Evolutionary conservation across 2,888 invertebrate genomes (phyloP).

Genomic region (Chelonus formosanus): DNA sequence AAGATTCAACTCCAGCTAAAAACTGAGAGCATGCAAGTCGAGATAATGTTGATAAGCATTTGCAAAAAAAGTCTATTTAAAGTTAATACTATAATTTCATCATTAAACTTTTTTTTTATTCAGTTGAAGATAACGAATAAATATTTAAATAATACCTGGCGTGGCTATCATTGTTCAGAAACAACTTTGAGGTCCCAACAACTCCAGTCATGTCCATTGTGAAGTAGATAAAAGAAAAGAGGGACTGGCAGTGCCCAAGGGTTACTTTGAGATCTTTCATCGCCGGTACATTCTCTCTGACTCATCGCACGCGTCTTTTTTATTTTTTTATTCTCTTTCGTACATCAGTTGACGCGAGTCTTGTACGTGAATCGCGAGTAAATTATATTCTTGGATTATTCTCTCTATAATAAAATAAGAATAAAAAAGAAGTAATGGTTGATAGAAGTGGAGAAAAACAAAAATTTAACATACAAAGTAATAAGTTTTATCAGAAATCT

Average conservation of each 20-base stretch:
- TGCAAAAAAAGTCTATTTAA: too few species aligned
- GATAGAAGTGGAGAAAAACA: constrained; percentile 6
- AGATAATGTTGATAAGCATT: too few species aligned
- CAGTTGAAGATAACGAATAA: too few species aligned
- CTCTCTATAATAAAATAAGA: constrained; percentile 5
- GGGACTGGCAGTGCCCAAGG: constrained; percentile 4
- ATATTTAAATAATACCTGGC: too few species aligned
- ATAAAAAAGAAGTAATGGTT: neutral
- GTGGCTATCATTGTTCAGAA: too few species aligned
- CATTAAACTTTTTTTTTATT: too few species aligned
- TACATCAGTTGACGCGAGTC: constrained; percentile 7
- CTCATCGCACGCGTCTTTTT: constrained; percentile 43
- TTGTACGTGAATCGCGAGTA: constrained; percentile 22
- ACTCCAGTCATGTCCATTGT: too few species aligned
- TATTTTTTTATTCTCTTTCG: constrained; percentile 26
- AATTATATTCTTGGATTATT: constrained; percentile 28
- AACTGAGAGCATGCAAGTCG: too few species aligned
- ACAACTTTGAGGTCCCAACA: too few species aligned
- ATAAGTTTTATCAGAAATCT: constrained; percentile 38
- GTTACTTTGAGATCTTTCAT: constrained; percentile 21
- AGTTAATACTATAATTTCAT: too few species aligned
- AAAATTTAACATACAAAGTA: neutral
- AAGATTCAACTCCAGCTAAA: too few species aligned
- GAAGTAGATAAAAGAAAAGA: neutral
- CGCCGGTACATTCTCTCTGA: constrained; percentile 32